Evolutionary conservation across 2,888 invertebrate genomes (phyloP).

Genomic region (Trachelus troglodyta): DNA sequence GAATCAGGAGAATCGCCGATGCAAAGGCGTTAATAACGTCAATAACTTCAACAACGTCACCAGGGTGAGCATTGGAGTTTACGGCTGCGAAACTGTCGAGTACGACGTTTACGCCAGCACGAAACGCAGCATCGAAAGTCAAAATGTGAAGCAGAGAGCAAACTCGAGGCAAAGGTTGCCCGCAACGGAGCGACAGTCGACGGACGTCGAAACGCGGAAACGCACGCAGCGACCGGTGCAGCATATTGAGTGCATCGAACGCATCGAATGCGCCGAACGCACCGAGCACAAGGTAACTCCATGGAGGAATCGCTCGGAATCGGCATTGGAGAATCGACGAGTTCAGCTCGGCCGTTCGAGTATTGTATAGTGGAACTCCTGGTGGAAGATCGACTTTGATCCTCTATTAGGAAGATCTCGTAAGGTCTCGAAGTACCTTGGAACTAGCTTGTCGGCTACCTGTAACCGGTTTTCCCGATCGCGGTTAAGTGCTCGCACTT

Average conservation of each 20-base stretch:
- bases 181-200: conserved; percentile 26
- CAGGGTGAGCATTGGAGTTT: conserved; percentile 60
- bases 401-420: too few species aligned
- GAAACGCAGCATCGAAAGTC: conserved; percentile 25
- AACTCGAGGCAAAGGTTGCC: conserved; percentile 39
- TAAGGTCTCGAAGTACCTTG: too few species aligned
- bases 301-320: too few species aligned
- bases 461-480: conserved; percentile 53
- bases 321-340: too few species aligned
- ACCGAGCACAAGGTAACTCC: too few species aligned
- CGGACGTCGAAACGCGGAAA: too few species aligned
- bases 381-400: too few species aligned
- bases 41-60: conserved; percentile 34
- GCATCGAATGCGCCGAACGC: too few species aligned
- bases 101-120: conserved; percentile 37
- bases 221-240: too few species aligned
- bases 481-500: conserved; percentile 49
- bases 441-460: conserved; percentile 25
- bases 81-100: conserved; percentile 52
- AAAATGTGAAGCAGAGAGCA: conserved; percentile 21
- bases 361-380: too few species aligned
- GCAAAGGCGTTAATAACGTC: conserved; percentile 10
- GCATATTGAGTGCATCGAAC: too few species aligned
- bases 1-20: conserved; percentile 5
- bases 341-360: too few species aligned